Base-by-base conservation (phyloP, 1,140 invertebrate genomes). In the Drosophila funebris region DNA sequence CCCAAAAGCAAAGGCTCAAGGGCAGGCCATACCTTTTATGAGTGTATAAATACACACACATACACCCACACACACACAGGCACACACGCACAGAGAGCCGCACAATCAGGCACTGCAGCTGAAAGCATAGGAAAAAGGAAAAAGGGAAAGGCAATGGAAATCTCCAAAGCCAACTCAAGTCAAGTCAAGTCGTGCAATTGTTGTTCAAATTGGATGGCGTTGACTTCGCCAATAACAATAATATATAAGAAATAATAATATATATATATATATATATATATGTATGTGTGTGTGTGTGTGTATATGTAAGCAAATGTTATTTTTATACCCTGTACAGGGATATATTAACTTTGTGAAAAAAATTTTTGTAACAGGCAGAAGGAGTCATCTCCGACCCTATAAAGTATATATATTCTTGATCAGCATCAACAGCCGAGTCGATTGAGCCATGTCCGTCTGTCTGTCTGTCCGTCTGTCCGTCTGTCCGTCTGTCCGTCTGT, bases 181-280 rank as follows among this genome's bases (percentile, higher is more conserved):
- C 63, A 60, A 68, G 50, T 39, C 70, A 60, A 61, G 50, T 69
- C 57, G 39, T 37, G 57, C 71, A 73, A 73, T 73, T 73, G 71
- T 69, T 61, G 71, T 50, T 54, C 43, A 62, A 69, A 69, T 69
- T 73, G 64, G 56, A 61, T 69, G 39, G 57, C 64, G 57, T 57
- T 73, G 57, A 18, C 41, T 54, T 48, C 31, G 27, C 8, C 63
- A 68, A 68, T 58, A 73, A 68, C 36, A 73, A 73, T 33, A 73
- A 58, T 24, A 50, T 54, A 22, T 63, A 56, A 22, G 37, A 14
- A 31, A 9, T 14, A 14, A 29, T 29, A 24, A 16, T 24, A 46
- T 16, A 63, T 48, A 16, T 6, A 7, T 8, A 39, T 16, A 39
- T 14, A 41, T 18, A 41, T 8, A 6, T 18, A 18, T 18, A 41